Conservation (phyloP, 2,888 invertebrate genomes). For the Euspilapteryx auroguttella region DNA sequence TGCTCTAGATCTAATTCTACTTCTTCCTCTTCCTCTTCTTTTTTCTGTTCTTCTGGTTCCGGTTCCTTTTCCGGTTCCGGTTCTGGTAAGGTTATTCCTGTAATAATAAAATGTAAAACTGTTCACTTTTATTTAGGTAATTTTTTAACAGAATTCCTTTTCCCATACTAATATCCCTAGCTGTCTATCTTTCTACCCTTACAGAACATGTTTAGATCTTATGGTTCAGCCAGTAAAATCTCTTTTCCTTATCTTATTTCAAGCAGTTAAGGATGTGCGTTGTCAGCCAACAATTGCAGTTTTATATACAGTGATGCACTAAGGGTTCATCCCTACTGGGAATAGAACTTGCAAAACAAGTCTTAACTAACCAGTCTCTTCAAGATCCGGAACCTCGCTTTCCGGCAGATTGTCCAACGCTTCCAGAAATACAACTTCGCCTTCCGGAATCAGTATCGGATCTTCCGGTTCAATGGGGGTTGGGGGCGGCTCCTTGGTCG, state of each 20-base stretch:
- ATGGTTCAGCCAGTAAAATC: no score
- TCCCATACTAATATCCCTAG: no score
- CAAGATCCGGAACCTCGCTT: slow-evolving; percentile 38
- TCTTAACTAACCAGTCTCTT: slow-evolving; percentile 37
- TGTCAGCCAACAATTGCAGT: no score
- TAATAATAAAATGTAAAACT: no score
- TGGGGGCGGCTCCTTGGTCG: slow-evolving; percentile 19
- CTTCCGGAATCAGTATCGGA: slow-evolving; percentile 38
- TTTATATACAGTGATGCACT: no score
- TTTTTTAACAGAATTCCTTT: no score
- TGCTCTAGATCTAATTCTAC: slow-evolving; percentile 6
- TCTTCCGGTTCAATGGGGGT: slow-evolving; percentile 31
- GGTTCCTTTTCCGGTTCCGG: slow-evolving; percentile 1
- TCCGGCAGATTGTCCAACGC: slow-evolving; percentile 39
- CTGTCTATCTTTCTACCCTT: no score
- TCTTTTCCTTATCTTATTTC: background rate
- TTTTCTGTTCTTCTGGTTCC: slow-evolving; percentile 9
- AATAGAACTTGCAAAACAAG: no score
- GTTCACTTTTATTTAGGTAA: no score
- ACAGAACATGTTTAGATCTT: no score
- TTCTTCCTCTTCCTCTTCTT: slow-evolving; percentile 12
- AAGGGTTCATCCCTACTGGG: no score
- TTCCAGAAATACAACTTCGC: slow-evolving; percentile 31
- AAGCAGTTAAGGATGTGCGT: background rate
- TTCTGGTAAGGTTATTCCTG: no score